A percentile compares a stretch with the other conserved stretches of the same genome.
phyloP scores from a whole-genome alignment of 2,888 invertebrate genomes.

The Petrolisthes cinctipes region DNA sequence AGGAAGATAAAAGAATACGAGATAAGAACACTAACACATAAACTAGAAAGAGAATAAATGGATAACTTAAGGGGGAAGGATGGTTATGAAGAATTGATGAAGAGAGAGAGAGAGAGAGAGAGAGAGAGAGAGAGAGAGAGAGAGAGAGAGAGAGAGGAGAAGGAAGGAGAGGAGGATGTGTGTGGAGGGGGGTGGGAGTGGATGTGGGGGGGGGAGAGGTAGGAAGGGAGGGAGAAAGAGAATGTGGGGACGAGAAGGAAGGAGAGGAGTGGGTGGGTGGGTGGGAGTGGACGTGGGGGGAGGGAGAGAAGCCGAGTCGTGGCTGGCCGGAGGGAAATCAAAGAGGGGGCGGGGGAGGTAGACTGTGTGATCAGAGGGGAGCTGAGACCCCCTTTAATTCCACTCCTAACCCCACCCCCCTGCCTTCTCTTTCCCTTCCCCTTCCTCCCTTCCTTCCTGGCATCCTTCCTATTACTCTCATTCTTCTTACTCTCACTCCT shows the following conservation, averaged over 20 bases:
- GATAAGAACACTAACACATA: background rate
- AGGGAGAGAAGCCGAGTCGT: background rate
- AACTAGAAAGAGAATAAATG: background rate
- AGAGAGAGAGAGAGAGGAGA: conserved; percentile 3
- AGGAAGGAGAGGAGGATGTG: background rate
- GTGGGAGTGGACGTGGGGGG: background rate
- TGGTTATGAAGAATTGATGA: conserved; percentile 1
- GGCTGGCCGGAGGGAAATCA: too few relatives aligned
- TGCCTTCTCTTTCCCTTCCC: background rate
- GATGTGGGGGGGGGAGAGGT: background rate
- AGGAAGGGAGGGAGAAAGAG: background rate
- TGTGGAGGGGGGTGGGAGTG: background rate
- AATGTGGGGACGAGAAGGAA: background rate
- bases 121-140: conserved; percentile 22
- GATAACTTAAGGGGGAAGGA: background rate
- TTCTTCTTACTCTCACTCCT: background rate
- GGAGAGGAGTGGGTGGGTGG: background rate
- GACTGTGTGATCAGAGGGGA: background rate
- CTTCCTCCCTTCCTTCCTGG: background rate
- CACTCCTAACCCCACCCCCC: background rate
- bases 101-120: conserved; percentile 4
- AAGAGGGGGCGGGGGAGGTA: background rate
- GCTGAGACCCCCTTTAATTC: background rate
- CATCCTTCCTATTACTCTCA: too few relatives aligned
- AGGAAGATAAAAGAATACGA: background rate